Conservation (phyloP, 2,888 invertebrate species). For the Ernsta delagoae region DNA sequence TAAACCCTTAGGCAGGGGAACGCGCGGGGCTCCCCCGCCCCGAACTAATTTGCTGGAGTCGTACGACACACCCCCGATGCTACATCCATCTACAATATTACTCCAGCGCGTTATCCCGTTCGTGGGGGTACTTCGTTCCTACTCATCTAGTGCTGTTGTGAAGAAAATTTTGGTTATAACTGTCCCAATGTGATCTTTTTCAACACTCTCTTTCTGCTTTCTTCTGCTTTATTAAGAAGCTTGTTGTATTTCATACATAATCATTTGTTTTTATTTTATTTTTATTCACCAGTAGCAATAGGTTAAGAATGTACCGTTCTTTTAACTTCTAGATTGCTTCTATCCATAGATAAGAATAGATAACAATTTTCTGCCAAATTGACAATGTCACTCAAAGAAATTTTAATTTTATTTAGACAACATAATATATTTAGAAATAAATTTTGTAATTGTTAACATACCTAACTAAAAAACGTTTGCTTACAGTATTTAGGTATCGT, state of each 20-base stretch:
- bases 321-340: no score
- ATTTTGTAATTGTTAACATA: no score
- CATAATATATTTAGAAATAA: no score
- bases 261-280: background rate
- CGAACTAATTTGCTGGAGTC: conserved; percentile 84
- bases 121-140: conserved; percentile 77
- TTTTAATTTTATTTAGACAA: no score
- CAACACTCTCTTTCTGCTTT: conserved; percentile 25
- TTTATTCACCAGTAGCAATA: background rate
- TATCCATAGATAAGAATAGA: no score
- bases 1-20: conserved; percentile 71
- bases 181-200: conserved; percentile 41
- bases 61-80: conserved; percentile 83
- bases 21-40: conserved; percentile 80
- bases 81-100: conserved; percentile 85
- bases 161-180: conserved; percentile 65
- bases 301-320: no score
- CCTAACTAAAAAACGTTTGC: no score
- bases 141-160: conserved; percentile 69
- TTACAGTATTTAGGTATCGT: background rate
- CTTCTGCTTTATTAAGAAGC: background rate
- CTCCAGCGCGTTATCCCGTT: conserved; percentile 82
- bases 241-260: no score
- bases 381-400: background rate
- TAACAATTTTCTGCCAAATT: background rate